Evolutionary conservation across 2,888 invertebrate genomes (phyloP), one percentile per base, ranked within the genome.

Genomic region (Spicauda simplicius): DNA sequence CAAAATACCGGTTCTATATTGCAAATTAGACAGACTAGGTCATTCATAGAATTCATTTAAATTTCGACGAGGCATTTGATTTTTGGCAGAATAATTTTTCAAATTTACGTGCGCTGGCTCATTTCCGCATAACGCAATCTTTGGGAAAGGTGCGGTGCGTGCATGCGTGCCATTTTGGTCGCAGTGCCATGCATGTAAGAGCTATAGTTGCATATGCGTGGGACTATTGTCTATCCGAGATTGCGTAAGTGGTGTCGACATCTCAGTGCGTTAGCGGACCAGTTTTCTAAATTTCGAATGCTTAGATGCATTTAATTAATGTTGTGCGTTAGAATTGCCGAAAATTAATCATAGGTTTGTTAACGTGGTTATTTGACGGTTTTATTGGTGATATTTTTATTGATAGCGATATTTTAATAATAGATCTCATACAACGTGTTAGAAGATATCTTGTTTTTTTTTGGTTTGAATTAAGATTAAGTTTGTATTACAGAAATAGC

Each of bases 151-250:
- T 69, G 72, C 65, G 69, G 69, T 80, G 81, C 81, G 82, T 80
- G 80, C 79, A 56, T 89, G 80, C 82, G 80, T 77, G 80, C 73
- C 75, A 81, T 88, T 65, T 19, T 41, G 25, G 48, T 33, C 33
- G 48, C 12, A 69, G 55, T 65, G 52, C 58, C 65, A 19, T 70
- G 65, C 62, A 64, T 33, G 3, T 64, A 65, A 67, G 62, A 69
- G 64, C 68, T 60, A 48, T 59, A 70, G 59, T 69, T 64, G 64
- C 64, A 64, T 66, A 63, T 56, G 33, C 41, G 65, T 54, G 37
- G 54, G 12, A 18, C 55, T 19, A 64, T 62, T 65, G 61, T 59
- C 20, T 65, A 68, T 60, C 41, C 14, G 55, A 45, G 64, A 37
- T 77, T 76, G 73, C 73, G 74, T 65, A 77, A 76, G 20, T 20